Evolutionary conservation across 2,888 invertebrate genomes (phyloP).

Genomic region (Mesorhabditis spiculigera): DNA sequence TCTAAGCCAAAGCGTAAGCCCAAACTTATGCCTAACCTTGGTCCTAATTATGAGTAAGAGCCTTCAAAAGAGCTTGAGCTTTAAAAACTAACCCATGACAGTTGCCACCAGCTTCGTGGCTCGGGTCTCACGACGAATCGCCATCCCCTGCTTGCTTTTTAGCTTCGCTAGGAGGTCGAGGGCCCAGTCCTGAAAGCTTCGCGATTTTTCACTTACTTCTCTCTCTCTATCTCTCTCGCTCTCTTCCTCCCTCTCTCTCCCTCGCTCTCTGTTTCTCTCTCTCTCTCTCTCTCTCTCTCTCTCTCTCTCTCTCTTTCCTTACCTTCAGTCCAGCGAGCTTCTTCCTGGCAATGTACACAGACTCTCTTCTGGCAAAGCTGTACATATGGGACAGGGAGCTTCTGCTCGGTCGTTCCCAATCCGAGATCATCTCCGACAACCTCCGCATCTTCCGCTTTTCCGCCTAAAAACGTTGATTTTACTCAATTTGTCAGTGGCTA

Average conservation of each 20-base stretch:
- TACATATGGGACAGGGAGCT: slow-evolving; percentile 50
- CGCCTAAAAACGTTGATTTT: slow-evolving; percentile 23
- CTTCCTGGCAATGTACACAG: slow-evolving; percentile 56
- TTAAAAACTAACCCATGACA: slow-evolving; percentile 60
- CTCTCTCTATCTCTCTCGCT: too few species aligned
- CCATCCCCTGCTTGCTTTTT: slow-evolving; percentile 57
- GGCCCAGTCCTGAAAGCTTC: slow-evolving; percentile 43
- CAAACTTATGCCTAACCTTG: too few species aligned
- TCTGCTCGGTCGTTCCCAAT: slow-evolving; percentile 55
- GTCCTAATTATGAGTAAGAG: too few species aligned
- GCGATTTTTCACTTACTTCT: neutral
- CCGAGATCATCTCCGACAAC: slow-evolving; percentile 55
- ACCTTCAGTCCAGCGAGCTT: slow-evolving; percentile 56
- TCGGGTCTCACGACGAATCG: slow-evolving; percentile 55
- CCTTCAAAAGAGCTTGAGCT: too few species aligned
- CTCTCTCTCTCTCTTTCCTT: slow-evolving; percentile 1
- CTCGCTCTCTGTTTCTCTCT: too few species aligned
- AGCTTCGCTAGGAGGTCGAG: slow-evolving; percentile 54
- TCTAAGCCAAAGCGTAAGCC: too few species aligned
- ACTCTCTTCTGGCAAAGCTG: slow-evolving; percentile 52
- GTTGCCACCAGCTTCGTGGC: slow-evolving; percentile 60
- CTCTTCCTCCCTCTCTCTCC: too few species aligned
- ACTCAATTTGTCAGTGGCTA: neutral
- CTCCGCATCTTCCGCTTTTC: slow-evolving; percentile 52
- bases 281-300: too few species aligned